A percentile compares a stretch with the other conserved stretches of the same genome.
phyloP scores from a whole-genome alignment of 2,888 invertebrate species.

The Lissonota sp. region DNA sequence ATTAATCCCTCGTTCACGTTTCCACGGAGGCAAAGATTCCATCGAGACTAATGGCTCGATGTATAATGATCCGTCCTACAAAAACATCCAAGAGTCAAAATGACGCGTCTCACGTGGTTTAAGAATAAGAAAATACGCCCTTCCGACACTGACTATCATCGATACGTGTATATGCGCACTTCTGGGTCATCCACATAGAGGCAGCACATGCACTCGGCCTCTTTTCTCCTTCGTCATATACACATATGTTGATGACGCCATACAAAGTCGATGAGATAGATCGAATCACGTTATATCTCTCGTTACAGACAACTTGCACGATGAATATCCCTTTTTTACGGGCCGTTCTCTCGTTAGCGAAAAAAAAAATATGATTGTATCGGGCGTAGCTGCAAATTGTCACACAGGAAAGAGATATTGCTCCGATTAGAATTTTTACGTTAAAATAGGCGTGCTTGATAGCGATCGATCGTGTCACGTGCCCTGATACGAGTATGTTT shows the following conservation, averaged over 20 bases:
- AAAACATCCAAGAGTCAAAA: neutral
- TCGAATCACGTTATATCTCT: slow-evolving; percentile 65
- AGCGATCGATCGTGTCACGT: neutral
- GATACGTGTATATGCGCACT: slow-evolving; percentile 1
- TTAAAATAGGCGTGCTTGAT: neutral
- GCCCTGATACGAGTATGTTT: neutral
- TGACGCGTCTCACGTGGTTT: neutral
- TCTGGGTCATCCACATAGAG: slow-evolving; percentile 30
- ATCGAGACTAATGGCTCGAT: slow-evolving; percentile 73
- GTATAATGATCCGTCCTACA: slow-evolving; percentile 3
- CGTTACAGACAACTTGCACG: slow-evolving; percentile 10
- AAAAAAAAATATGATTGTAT: slow-evolving; percentile 42
- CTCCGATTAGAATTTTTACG: slow-evolving; percentile 25
- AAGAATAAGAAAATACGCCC: neutral
- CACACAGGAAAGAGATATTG: slow-evolving; percentile 65
- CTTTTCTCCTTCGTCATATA: slow-evolving; percentile 32
- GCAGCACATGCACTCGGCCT: slow-evolving; percentile 51
- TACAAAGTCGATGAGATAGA: slow-evolving; percentile 52
- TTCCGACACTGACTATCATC: neutral
- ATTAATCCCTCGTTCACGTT: slow-evolving; percentile 43
- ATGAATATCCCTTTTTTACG: slow-evolving; percentile 38
- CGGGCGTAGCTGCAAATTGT: slow-evolving; percentile 56
- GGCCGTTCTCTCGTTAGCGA: slow-evolving; percentile 24
- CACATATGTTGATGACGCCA: slow-evolving; percentile 21
- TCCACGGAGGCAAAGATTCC: slow-evolving; percentile 66